Base-by-base conservation (phyloP, 2,888 invertebrate species). In the Pandemis cinnamomeana region DNA sequence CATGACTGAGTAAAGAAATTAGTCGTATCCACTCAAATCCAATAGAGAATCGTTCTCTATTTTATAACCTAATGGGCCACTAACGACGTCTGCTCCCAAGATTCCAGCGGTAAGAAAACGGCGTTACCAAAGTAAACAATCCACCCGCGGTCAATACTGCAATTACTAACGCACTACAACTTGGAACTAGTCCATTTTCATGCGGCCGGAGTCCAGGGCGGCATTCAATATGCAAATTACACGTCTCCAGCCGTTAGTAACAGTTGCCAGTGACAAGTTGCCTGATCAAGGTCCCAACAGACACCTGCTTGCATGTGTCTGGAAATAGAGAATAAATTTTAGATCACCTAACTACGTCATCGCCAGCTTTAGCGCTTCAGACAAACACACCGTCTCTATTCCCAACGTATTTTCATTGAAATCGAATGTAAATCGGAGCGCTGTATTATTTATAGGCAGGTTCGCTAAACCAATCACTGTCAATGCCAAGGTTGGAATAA, bases 381-480 rank as follows among this genome's bases (percentile, higher is more conserved):
- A 67, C 61, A 72, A 67, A 72, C 67, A 67, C 41, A 55, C 55
- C 68, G 63, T 51, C 58, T 36, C 64, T 76, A 79, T 76, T 81
- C 80, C 76, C 70, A 69, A 71, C 69, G 72, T 78, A 80, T 80
- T 84, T 83, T 84, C 81, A 86, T 87, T 86, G 82, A 86, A 84
- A 83, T 84, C 67, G 75, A 71, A 66, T 67, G 63, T 72, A 68
- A 72, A 72, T 72, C 63, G 68, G 74, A 63, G 53, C 58, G 58
- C 84, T 89, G 85, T 80, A 87, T 88, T 87, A 89, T 90, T 83
- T 81, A 89, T 86, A 75, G 55, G 72, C 80, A 81, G 82, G 84
- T 84, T 84, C 81, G 84, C 83, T 82, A 86, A 81, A 87, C 87
- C 82, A 86, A 86, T 87, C 89, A 89, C 82, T 89, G 88, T 88